Evolutionary conservation across 2,113 vertebrate genomes (phyloP), one percentile per base, ranked within the genome.

Genomic region (Spilogale gracilis): DNA sequence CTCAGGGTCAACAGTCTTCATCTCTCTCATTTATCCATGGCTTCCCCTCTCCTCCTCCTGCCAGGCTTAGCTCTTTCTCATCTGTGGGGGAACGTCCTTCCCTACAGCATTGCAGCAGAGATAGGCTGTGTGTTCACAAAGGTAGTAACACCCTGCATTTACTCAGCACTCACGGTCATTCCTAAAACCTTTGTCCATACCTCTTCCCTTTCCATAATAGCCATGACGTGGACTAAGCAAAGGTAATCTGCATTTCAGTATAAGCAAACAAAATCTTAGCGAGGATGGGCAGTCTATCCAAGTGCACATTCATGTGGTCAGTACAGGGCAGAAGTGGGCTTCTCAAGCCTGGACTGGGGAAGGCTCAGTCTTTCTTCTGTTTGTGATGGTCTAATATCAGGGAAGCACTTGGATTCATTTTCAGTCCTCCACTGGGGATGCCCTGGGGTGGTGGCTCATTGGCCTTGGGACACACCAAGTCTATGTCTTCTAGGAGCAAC

Each of bases 61-160:
- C 52, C 61, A 12, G 38, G 4, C 60, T 65, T 54, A 78, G 27
- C 81, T 61, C 38, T 93, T 48, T 86, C 32, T 91, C 88, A 18
- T 71, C 93, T 88, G 82, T 63, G 30, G 50, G 61, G 48, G 71
- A 78, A n/a, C 71, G 85, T 78, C 11, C 56, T 88, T 74, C 20
- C 76, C 54, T 9, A 6, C 14, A 0, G 18, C 38, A 56, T 79
- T 45, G 54, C 56, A 25, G 25, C 2, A 2, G 4, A 88, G 61
- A 58, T 32, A 80, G n/a, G 78, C 87, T 87, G 38, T 89, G 84
- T 95, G 88, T 71, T 54, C 78, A 63, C 32, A 80, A 52, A 76
- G 88, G 79, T 30, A 25, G 13, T 32, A 48, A 50, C 23, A 17
- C 52, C 56, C 12, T 52, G 6, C 23, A 18, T 54, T 85, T 20